Evolutionary conservation across 1,140 invertebrate genomes (phyloP).

Genomic region (Gonatopus flavifemur): DNA sequence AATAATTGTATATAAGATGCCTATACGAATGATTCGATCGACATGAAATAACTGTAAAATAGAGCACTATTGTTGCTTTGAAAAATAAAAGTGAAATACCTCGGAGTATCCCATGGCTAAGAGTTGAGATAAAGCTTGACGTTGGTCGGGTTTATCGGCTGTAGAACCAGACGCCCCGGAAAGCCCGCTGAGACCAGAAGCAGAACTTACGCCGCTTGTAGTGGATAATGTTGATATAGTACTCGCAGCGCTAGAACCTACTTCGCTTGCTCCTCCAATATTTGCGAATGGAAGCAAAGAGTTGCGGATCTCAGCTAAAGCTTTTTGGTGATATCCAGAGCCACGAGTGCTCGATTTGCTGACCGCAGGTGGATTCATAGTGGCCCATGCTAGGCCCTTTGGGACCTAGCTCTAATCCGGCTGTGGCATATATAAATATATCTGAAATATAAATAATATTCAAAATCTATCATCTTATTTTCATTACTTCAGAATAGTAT

Average conservation of each 20-base stretch:
- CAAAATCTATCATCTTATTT: neutral
- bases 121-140: slow-evolving; percentile 64
- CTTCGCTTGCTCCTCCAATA: slow-evolving; percentile 63
- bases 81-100: slow-evolving; percentile 46
- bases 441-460: slow-evolving; percentile 24
- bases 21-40: too few relatives aligned
- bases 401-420: slow-evolving; percentile 57
- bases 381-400: slow-evolving; percentile 67
- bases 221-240: slow-evolving; percentile 71
- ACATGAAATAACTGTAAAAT: too few relatives aligned
- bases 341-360: slow-evolving; percentile 72
- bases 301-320: slow-evolving; percentile 83
- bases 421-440: slow-evolving; percentile 57
- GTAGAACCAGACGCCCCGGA: slow-evolving; percentile 53
- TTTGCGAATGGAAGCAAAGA: slow-evolving; percentile 83
- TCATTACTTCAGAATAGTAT: neutral
- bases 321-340: slow-evolving; percentile 84
- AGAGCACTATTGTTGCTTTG: too few relatives aligned
- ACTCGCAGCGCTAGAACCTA: slow-evolving; percentile 74
- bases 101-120: slow-evolving; percentile 69
- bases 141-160: slow-evolving; percentile 53
- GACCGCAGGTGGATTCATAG: slow-evolving; percentile 69
- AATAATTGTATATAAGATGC: too few relatives aligned
- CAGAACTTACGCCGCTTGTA: slow-evolving; percentile 68
- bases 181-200: slow-evolving; percentile 67